Base-by-base conservation (phyloP, 1,140 invertebrate species). In the Zaprionus ghesquierei region DNA sequence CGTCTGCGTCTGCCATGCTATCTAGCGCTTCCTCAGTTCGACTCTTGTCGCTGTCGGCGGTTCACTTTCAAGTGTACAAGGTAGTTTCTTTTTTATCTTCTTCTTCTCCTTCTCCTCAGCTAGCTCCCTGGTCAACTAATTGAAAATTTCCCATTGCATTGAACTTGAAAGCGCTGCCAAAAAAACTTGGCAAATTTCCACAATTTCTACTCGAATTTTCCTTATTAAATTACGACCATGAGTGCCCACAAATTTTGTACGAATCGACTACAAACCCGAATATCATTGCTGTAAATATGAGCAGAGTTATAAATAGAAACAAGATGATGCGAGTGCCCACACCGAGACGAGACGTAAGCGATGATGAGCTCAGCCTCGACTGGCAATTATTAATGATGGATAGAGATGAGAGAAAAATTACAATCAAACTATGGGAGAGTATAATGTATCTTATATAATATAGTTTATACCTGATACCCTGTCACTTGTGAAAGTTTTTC, bases 111-210 rank as follows among this genome's bases (percentile, higher is more conserved):
- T 55, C 35, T 38, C 33, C 33, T 49, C 41, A 35, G 22, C 59
- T 64, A 56, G 50, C 68, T 69, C 23, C 20, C 15, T 25, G n/a
- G 25, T 15, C 71, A 25, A 50, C 69, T 75, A 81, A 85, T 86
- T 78, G 81, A 81, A 75, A 87, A 69, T 87, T 86, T 87, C 68
- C 60, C 79, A 81, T 87, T 50, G 66, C 74, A 85, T 86, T 86
- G 81, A 86, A 86, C 81, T 87, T 87, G 81, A 77, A 85, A 64
- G 72, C 49, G 29, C 29, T 63, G 59, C 25, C 49, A 69, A 69
- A 54, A 56, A 23, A 72, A 75, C 35, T 55, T 51, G 46, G 35
- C 35, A 41, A 15, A 41, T 41, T 41, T 41, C 18, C 13, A 58
- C 46, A 63, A 33, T 81, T 68, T 81, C 74, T 79, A 81, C 81